Evolutionary conservation across 2,888 invertebrate species (phyloP), one percentile per base, ranked within the genome.

Genomic region (Andrena dorsata): DNA sequence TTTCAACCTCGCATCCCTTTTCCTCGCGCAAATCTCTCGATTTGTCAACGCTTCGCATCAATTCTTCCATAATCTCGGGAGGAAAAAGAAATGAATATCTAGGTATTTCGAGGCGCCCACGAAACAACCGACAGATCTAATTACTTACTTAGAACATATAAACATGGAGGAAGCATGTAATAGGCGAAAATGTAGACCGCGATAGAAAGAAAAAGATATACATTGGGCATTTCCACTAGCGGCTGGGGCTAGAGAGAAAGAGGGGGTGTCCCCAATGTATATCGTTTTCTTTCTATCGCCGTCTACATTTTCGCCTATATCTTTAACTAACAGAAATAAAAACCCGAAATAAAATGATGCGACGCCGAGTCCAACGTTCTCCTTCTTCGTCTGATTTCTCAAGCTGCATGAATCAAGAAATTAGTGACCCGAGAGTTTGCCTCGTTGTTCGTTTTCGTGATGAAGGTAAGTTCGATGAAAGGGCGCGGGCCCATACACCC

Each of bases 311-410:
- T n/a, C n/a, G n/a, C n/a, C n/a, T n/a, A n/a, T n/a, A n/a, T 77
- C 60, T 77, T 80, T 65, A 70, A 80, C 60, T 76, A 65, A 60
- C n/a, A 64, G 77, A 60, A 77, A 80, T 70, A 76, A 70, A 70
- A 64, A 10, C 4, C 58, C 65, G 35, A 77, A 78, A 77, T 71
- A 80, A 61, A 71, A 51, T 20, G 6, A 10, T 35, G 20, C 56
- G 49, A 13, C 35, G 4, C 6, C 28, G 16, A 7, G 41, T 60
- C 16, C 60, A 13, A 51, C 60, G 65, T n/a, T 41, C 64, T 51
- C 26, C 26, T 13, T 2, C 51, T 66, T 23, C 20, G 30, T 35
- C 20, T 35, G 32, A 76, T 70, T 79, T 49, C 7, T 41, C 56
- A 13, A 70, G 76, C 53, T 79, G 35, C 58, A 16, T 47, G 41